Percentiles rank a stretch among this genome's conserved stretches.
phyloP scores from a whole-genome alignment of 2,888 invertebrate species.

The Octodonta nipae region DNA sequence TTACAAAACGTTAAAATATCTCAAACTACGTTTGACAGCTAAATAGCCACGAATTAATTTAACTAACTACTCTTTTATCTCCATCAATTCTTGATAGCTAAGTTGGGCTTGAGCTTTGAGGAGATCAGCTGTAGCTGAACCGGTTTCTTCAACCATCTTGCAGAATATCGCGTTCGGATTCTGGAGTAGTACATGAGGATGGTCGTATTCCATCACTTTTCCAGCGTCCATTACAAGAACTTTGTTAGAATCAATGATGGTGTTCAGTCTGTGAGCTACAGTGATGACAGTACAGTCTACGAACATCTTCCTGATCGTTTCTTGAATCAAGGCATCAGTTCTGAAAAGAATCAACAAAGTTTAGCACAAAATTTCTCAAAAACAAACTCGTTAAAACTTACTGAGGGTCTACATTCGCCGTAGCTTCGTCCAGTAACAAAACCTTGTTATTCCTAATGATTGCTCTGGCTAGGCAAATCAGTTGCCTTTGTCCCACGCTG shows the following conservation, averaged over 20 bases:
- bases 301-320: conserved; percentile 67
- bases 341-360: conserved; percentile 10
- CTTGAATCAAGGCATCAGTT: conserved; percentile 73
- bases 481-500: conserved; percentile 79
- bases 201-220: conserved; percentile 59
- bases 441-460: conserved; percentile 71
- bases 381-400: conserved; percentile 31
- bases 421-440: conserved; percentile 82
- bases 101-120: conserved; percentile 5
- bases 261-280: conserved; percentile 81
- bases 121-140: conserved; percentile 5
- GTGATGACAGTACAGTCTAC: conserved; percentile 73
- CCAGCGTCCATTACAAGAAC: conserved; percentile 81
- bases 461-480: conserved; percentile 78
- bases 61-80: background rate
- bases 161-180: conserved; percentile 47
- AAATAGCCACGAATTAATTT: too few relatives aligned
- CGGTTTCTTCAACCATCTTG: conserved; percentile 48
- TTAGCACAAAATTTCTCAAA: background rate
- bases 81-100: too few relatives aligned
- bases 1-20: too few relatives aligned
- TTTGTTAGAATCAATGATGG: conserved; percentile 83
- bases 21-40: too few relatives aligned
- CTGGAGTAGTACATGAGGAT: conserved; percentile 53
- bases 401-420: conserved; percentile 82